Evolutionary conservation across 2,113 vertebrate genomes (phyloP).

Genomic region (Pelecanoides urinatrix): DNA sequence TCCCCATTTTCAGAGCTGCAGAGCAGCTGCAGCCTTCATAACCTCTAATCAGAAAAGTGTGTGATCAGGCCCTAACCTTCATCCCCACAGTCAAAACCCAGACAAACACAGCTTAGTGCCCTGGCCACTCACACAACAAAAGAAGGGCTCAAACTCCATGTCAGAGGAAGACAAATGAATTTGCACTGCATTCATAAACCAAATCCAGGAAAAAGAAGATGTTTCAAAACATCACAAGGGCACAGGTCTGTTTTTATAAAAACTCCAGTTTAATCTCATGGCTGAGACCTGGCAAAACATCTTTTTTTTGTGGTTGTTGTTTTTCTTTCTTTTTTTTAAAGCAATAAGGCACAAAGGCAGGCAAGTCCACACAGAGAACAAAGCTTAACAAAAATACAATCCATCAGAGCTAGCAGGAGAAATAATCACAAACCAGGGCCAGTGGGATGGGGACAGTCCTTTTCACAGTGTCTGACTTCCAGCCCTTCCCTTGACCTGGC

Average conservation of each 20-base stretch:
- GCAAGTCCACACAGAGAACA: slow-evolving; percentile 27
- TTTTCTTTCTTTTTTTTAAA: not conserved
- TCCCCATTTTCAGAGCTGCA: not conserved
- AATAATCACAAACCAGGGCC: not conserved
- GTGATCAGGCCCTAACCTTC: not conserved
- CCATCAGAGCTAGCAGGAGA: slow-evolving; percentile 1
- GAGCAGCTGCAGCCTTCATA: not conserved
- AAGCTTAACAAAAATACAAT: slow-evolving; percentile 35
- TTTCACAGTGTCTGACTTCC: not conserved
- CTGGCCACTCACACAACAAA: not conserved
- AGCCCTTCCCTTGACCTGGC: not conserved
- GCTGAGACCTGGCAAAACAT: slow-evolving; percentile 60
- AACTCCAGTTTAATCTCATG: slow-evolving; percentile 74
- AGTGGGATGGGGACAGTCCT: not conserved
- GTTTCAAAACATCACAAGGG: slow-evolving; percentile 38
- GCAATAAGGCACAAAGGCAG: slow-evolving; percentile 24
- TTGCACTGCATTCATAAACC: not conserved
- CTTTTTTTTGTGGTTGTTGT: not conserved
- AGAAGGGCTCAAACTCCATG: not conserved
- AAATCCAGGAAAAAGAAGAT: not conserved
- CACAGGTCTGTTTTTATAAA: slow-evolving; percentile 61
- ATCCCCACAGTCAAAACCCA: not conserved
- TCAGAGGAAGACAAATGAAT: not conserved
- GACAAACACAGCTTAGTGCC: not conserved
- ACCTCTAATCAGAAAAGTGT: not conserved